Percentiles rank a stretch among this genome's conserved stretches.
Evolutionary conservation across 2,797 vertebrate species (phyloP).

Genomic region (Gila robusta): DNA sequence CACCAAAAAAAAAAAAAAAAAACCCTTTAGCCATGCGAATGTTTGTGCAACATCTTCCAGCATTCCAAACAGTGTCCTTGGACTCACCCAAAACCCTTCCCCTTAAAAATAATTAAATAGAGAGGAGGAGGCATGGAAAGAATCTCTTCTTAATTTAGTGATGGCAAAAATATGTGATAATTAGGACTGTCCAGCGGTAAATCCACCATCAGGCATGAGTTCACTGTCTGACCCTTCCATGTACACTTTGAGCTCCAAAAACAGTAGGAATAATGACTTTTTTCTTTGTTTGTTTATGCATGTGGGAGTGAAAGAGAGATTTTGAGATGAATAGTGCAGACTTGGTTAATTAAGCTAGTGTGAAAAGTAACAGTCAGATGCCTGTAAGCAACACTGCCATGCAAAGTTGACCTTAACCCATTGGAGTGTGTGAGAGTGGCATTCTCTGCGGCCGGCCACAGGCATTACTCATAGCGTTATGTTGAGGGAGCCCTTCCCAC

Average conservation of each 20-base stretch:
- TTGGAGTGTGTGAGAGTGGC: conserved; percentile 26
- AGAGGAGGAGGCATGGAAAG: conserved; percentile 42
- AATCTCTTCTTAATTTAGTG: conserved; percentile 31
- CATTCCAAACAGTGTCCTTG: conserved; percentile 50
- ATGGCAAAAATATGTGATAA: conserved; percentile 49
- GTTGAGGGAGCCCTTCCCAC: conserved; percentile 35
- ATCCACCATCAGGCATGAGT: conserved; percentile 21
- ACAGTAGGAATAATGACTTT: conserved; percentile 39
- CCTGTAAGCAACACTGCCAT: conserved; percentile 40
- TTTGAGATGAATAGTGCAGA: neutral
- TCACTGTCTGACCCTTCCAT: neutral
- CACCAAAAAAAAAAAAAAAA: conserved; percentile 17
- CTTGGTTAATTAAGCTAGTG: conserved; percentile 45
- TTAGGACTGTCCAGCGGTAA: conserved; percentile 22
- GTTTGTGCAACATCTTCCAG: conserved; percentile 41
- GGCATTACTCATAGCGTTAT: conserved; percentile 43
- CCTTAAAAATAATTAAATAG: conserved; percentile 30
- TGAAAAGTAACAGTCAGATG: conserved; percentile 53
- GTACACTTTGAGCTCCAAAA: conserved; percentile 38
- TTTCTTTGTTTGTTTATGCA: conserved; percentile 38
- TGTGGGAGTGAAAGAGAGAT: conserved; percentile 10
- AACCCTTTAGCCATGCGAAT: neutral
- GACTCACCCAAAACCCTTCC: conserved; percentile 46
- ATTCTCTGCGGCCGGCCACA: conserved; percentile 42
- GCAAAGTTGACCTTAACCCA: conserved; percentile 18